Evolutionary conservation across 2,113 vertebrate genomes (phyloP).

Genomic region (Sylvia atricapilla): DNA sequence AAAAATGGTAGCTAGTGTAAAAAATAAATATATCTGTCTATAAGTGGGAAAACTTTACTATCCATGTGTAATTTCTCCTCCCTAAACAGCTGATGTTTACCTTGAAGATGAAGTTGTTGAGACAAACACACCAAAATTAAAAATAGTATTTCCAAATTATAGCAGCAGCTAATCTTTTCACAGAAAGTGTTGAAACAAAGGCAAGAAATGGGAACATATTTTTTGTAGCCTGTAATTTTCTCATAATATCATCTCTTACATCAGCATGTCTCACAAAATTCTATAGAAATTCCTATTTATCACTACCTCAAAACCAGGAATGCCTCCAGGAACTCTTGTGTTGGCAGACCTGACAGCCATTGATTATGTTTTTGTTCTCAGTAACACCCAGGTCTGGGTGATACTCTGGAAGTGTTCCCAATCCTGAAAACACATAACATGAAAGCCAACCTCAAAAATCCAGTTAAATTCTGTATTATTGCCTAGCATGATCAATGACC

Average conservation of each 20-base stretch:
- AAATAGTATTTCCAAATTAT: neutral
- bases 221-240: neutral
- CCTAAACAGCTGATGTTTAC: neutral
- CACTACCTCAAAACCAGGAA: neutral
- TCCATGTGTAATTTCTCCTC: neutral
- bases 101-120: neutral
- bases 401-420: neutral
- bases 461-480: neutral
- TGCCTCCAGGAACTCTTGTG: neutral
- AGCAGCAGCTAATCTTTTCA: neutral
- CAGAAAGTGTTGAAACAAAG: neutral
- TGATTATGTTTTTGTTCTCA: neutral
- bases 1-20: neutral
- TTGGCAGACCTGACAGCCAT: neutral
- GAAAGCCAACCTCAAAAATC: rapidly evolving
- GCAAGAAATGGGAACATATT: neutral
- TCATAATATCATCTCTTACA: neutral
- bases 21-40: neutral
- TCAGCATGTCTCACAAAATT: neutral
- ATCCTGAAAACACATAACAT: neutral
- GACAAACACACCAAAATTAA: neutral
- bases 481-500: neutral
- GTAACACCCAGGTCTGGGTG: rapidly evolving
- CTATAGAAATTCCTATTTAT: neutral
- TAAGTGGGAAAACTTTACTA: neutral